These are phyloP conservation scores for Drosophila parthenogenetica DNA, from an alignment of 2,888 invertebrate species.

Conservation along the genomic window DNA sequence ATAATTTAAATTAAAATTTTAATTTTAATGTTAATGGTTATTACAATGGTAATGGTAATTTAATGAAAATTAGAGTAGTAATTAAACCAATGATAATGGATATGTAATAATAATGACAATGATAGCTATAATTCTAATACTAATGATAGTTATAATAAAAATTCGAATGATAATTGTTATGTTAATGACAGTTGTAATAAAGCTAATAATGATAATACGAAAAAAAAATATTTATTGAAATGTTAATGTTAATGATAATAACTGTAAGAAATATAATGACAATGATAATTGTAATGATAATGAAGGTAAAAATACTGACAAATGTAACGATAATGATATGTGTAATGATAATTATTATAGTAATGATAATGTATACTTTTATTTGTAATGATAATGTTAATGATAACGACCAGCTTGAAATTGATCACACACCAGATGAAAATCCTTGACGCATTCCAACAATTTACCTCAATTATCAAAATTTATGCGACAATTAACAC, in stretches of 20 bases:
- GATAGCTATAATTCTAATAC: neutral
- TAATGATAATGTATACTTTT: neutral
- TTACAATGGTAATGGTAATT: too few relatives aligned
- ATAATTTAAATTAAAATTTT: neutral
- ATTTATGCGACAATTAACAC: slow-evolving; percentile 77
- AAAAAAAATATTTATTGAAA: too few relatives aligned
- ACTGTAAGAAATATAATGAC: neutral
- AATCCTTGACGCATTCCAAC: slow-evolving; percentile 29
- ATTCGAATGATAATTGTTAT: neutral
- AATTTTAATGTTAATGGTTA: neutral
- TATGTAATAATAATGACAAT: neutral
- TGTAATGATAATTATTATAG: too few relatives aligned
- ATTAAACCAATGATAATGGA: too few relatives aligned
- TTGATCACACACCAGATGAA: neutral
- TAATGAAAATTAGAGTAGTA: neutral
- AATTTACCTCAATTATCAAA: slow-evolving; percentile 69
- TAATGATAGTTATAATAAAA: neutral
- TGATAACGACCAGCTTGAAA: neutral
- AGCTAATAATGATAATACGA: too few relatives aligned
- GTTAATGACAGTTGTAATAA: too few relatives aligned
- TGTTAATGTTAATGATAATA: neutral
- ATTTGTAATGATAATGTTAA: too few relatives aligned
- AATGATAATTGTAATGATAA: neutral
- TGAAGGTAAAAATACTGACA: neutral
- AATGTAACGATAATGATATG: neutral